A percentile compares a stretch with the other conserved stretches of the same genome.
Conservation (phyloP, 2,113 vertebrate species). For the Gnathonemus echidnorhynchus region DNA sequence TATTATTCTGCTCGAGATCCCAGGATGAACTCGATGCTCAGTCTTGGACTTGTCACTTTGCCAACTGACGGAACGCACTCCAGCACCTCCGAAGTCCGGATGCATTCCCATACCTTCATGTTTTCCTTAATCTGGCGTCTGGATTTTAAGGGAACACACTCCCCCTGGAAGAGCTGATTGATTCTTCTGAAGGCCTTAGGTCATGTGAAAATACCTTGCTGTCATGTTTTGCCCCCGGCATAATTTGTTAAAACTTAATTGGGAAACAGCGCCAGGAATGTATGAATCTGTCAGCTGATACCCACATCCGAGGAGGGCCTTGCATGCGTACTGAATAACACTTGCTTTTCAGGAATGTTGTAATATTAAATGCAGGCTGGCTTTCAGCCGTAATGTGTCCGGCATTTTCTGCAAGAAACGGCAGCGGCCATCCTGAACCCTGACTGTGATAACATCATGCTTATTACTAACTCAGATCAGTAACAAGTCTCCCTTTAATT, state of each 20-base stretch:
- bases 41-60: conserved; percentile 15
- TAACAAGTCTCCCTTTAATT: not conserved
- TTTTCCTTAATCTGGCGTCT: conserved; percentile 31
- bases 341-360: conserved; percentile 1
- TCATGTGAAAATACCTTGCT: conserved; percentile 45
- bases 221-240: conserved; percentile 24
- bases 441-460: not conserved
- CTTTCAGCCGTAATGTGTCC: not conserved
- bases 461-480: not conserved
- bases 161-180: conserved; percentile 31
- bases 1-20: not conserved
- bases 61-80: conserved; percentile 38
- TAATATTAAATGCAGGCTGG: not conserved
- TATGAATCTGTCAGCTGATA: not conserved
- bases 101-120: conserved; percentile 22
- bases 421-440: not conserved
- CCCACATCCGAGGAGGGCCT: not conserved
- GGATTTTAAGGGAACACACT: conserved; percentile 40
- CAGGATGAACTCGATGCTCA: not conserved
- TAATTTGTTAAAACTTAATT: conserved; percentile 31
- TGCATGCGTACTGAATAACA: not conserved
- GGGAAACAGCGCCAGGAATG: not conserved
- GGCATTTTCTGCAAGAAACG: not conserved
- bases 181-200: conserved; percentile 38
- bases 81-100: conserved; percentile 27